Conservation (phyloP, 2,797 vertebrate genomes). For the Notamacropus eugenii region DNA sequence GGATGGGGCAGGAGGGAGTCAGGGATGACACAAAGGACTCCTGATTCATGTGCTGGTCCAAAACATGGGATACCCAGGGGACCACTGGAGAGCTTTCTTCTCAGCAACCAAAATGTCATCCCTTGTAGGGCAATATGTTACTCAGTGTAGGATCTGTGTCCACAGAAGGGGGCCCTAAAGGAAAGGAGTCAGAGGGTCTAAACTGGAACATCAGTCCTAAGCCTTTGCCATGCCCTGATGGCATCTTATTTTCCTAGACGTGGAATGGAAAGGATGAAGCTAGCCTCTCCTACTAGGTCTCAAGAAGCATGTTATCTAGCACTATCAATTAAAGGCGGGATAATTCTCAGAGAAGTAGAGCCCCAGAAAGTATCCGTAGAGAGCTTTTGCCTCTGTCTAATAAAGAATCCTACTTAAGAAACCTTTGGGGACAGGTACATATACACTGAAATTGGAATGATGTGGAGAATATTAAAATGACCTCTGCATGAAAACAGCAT, state of each 20-base stretch:
- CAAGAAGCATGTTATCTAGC: not conserved
- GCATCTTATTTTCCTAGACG: not conserved
- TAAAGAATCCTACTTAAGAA: not conserved
- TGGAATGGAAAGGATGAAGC: not conserved
- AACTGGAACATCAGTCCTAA: not conserved
- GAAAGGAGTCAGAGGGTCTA: not conserved
- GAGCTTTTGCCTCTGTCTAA: not conserved
- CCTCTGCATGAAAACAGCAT: not conserved
- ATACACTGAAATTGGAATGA: rapidly evolving
- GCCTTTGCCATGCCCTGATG: not conserved
- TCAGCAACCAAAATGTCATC: not conserved
- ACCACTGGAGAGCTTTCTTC: not conserved
- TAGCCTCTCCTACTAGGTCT: not conserved
- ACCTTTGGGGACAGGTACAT: not conserved
- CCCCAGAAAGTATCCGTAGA: not conserved
- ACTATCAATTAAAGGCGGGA: constrained; percentile 1
- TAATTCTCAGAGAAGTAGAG: not conserved
- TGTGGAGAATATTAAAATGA: not conserved
- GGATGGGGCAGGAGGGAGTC: not conserved
- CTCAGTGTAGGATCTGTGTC: not conserved
- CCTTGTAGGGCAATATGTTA: not conserved
- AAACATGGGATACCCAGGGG: not conserved
- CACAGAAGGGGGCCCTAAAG: not conserved
- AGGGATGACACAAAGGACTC: not conserved
- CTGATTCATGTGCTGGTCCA: not conserved